Base-by-base conservation (phyloP, 2,888 invertebrate species). In the Alentia gelatinosa region DNA sequence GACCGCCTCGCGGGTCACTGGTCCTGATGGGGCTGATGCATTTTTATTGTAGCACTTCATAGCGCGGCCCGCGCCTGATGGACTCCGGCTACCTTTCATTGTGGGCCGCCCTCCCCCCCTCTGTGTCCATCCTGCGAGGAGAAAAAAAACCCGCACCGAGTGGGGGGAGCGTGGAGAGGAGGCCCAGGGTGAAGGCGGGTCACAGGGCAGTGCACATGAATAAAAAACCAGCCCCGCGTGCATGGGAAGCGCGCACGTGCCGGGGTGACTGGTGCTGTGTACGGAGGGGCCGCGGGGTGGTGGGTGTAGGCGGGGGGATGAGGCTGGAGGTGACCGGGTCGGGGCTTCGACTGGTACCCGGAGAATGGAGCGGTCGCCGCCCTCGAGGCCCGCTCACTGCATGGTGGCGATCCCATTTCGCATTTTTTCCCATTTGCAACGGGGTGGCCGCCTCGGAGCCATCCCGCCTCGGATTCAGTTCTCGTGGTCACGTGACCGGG, bases 21-120 rank as follows among this genome's bases (percentile, higher is more conserved):
- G 33, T n/a, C 35, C 86, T 35, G 47, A 86, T 47, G 47, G 86
- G 47, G n/a, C 86, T 86, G 86, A 86, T 86, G 86, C 33, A 47
- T 12, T 86, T 86, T 86, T 50, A 47, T 86, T 86, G 86, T 86
- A 86, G 50, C 86, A 26, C 86, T 86, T 86, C 33, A 42, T 19
- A 83, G 75, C 23, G 83, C n/a, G 47, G 7, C 19, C 39, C 35
- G 79, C 19, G 79, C 39, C 33, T 74, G 74, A 74, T 74, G 74
- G 74, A n/a, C 79, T 39, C 79, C 37, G n/a, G 12, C 79, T 39
- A 79, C 79, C 79, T 19, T 26, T 26, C 79, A 79, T 79, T 79
- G 37, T 79, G 39, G 39, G 33, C n/a, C 12, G 37, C 79, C 35
- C 39, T 19, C 7, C 30, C 30, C n/a, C 37, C 79, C 23, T 39